These are phyloP conservation scores for Metaphire vulgaris DNA, from an alignment of 1,140 invertebrate genomes.

Conservation along the genomic window DNA sequence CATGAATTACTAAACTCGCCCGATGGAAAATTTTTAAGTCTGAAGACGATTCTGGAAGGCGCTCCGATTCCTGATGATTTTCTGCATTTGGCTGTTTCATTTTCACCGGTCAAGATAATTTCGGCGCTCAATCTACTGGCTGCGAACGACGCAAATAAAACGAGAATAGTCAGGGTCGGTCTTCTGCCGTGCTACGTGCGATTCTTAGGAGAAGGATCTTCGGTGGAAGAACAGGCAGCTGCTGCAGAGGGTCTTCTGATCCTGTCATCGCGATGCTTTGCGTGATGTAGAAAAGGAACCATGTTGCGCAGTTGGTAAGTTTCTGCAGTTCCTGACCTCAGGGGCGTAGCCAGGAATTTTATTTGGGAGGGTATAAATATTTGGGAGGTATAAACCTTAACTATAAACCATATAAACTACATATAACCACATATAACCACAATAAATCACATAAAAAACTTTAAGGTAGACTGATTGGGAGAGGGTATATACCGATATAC, in stretches of 20 bases:
- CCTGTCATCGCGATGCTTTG: conserved; percentile 23
- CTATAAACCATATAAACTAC: too few relatives aligned
- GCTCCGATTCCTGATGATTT: neutral
- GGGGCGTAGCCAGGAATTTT: too few relatives aligned
- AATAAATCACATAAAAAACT: too few relatives aligned
- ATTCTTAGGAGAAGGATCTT: neutral
- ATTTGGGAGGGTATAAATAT: too few relatives aligned
- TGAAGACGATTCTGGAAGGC: conserved; percentile 9
- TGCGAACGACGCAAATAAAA: conserved; percentile 26
- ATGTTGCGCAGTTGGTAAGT: neutral
- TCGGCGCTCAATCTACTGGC: conserved; percentile 23
- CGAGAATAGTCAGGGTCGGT: conserved; percentile 8
- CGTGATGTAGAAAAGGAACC: conserved; percentile 17
- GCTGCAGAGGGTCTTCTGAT: conserved; percentile 25
- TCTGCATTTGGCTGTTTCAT: neutral
- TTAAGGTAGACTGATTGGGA: too few relatives aligned
- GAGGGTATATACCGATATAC: too few relatives aligned
- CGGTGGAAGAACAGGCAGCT: neutral
- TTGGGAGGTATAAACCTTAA: too few relatives aligned
- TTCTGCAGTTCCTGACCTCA: too few relatives aligned
- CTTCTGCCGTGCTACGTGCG: neutral
- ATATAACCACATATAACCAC: too few relatives aligned
- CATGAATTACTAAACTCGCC: conserved; percentile 29
- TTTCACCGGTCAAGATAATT: conserved; percentile 19
- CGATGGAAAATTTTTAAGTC: conserved; percentile 13